Evolutionary conservation across 2,888 invertebrate genomes (phyloP), one percentile per base, ranked within the genome.

Genomic region (Leucania comma): DNA sequence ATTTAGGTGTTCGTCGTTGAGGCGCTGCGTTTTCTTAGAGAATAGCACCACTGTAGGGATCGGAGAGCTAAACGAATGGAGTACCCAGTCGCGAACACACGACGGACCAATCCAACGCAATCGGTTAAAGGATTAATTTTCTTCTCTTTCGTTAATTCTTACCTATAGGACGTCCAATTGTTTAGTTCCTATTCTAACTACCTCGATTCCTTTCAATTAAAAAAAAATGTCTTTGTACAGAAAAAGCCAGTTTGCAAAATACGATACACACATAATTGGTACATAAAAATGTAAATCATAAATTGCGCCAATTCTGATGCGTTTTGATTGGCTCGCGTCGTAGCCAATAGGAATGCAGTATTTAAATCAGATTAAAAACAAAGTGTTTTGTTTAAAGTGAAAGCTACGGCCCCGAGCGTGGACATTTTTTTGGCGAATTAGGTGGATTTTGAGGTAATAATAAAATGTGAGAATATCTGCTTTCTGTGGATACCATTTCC

Each of bases 151-250:
- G 35, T 54, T 54, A 42, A 35, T 48, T 60, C 38, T 51, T 72
- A 72, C 35, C 53, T 79, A 64, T 35, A 32, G 71, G 80, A 75
- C 80, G 65, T 78, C 46, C 68, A 65, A 58, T 58, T 68, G 20
- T 53, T 68, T 59, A 54, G 29, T 68, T 65, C 38, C 5, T 67
- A 63, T 59, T 22, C 61, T 68, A 78, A 17, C 24, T 73, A 63
- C 65, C 53, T 62, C 68, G 32, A 48, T 73, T 62, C 54, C 22
- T 42, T 57, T 78, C 14, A 64, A 22, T 14, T 9, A 9, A 14
- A 50, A 24, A 22, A 59, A 48, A 77, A 48, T 20, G 50, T 54
- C 57, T 48, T 42, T 63, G 46, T 35, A 51, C 53, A 58, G 57
- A 5, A 64, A 64, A 64, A 60, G 2, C 10, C 26, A 68, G 48